A percentile compares a stretch with the other conserved stretches of the same genome.
Conservation (phyloP, 2,113 vertebrate genomes). For the Microcebus lehilahytsara region DNA sequence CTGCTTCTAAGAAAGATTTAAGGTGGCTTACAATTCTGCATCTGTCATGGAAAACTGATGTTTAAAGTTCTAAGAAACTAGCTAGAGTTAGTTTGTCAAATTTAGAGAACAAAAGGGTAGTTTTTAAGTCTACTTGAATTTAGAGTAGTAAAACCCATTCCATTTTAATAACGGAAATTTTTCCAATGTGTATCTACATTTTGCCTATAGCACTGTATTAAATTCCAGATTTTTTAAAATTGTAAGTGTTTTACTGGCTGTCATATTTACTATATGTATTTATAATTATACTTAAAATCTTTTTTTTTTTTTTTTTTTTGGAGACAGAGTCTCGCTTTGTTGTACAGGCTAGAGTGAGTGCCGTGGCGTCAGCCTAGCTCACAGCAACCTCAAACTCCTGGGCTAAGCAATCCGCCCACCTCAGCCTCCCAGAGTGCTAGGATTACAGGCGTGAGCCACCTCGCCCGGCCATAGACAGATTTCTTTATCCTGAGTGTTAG, state of each 20-base stretch:
- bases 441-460: too few species aligned
- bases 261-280: not conserved
- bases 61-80: conserved; percentile 7
- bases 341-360: too few species aligned
- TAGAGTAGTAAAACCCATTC: not conserved
- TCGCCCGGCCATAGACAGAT: not conserved
- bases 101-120: conserved; percentile 28
- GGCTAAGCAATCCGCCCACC: too few species aligned
- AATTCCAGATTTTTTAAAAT: not conserved
- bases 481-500: conserved; percentile 42
- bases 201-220: not conserved
- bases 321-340: too few species aligned
- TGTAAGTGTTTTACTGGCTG: not conserved
- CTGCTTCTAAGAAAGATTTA: conserved; percentile 6
- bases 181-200: not conserved
- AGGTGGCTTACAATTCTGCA: not conserved
- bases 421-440: too few species aligned
- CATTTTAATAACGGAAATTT: not conserved
- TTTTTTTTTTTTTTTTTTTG: not conserved
- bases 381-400: too few species aligned
- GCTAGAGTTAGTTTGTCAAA: not conserved
- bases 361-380: too few species aligned
- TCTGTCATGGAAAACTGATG: not conserved
- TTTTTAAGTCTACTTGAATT: not conserved
- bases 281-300: conserved; percentile 13